phyloP scores from a whole-genome alignment of 2,888 invertebrate species.

The Toxonevra muliebris region DNA sequence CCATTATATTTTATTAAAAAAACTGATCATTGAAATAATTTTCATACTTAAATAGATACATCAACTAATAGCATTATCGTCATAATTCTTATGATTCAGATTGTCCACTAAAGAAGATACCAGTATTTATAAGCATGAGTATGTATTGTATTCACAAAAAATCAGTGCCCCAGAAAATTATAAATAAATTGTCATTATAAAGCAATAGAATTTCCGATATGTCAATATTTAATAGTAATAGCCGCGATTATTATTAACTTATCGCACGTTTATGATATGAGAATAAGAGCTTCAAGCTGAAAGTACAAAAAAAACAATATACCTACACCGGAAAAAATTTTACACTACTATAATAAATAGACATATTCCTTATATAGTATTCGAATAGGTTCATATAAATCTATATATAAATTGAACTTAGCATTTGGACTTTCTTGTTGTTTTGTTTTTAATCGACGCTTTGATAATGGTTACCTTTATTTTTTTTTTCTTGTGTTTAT shows the following conservation, averaged over 20 bases:
- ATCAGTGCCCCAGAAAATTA: conserved; percentile 24
- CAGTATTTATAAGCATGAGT: too few species aligned
- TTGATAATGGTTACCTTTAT: background rate
- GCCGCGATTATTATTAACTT: conserved; percentile 39
- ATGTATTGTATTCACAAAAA: conserved; percentile 9
- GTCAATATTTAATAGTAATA: conserved; percentile 45
- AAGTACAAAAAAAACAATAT: conserved; percentile 16
- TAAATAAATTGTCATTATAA: conserved; percentile 46
- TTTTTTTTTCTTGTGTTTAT: too few species aligned
- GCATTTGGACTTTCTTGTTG: background rate
- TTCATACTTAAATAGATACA: too few species aligned
- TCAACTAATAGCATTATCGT: too few species aligned
- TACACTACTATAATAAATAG: conserved; percentile 9
- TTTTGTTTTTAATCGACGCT: background rate
- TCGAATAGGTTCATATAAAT: too few species aligned
- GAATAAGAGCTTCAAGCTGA: background rate
- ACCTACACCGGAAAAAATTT: conserved; percentile 9
- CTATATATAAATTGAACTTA: too few species aligned
- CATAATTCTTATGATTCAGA: too few species aligned
- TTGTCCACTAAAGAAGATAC: too few species aligned
- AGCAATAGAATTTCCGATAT: conserved; percentile 44
- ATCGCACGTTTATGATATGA: conserved; percentile 27
- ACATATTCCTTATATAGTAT: too few species aligned
- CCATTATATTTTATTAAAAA: too few species aligned
- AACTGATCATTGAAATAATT: too few species aligned